Evolutionary conservation across 1,140 invertebrate species (phyloP), one percentile per base, ranked within the genome.

Genomic region (Dendrolimus punctatus): DNA sequence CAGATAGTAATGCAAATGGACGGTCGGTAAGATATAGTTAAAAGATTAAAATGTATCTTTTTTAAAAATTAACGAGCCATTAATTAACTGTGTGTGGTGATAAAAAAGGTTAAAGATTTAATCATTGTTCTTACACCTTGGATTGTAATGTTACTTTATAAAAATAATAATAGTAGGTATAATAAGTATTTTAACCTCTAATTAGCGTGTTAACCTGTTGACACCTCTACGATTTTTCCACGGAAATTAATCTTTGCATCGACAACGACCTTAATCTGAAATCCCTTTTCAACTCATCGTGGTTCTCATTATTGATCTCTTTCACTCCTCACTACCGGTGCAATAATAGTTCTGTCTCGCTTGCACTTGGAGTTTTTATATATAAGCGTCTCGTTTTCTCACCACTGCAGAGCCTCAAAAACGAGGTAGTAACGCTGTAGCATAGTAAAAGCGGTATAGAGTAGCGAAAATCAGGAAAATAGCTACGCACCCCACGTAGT

Each of bases 241-340:
- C 57, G 58, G 53, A 66, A 57, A 56, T 53, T 82, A 74, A 66
- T 85, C 82, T 85, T 76, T 83, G 82, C 56, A 70, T 77, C 77
- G 76, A 82, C 80, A 82, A 83, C 83, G 83, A 83, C 83, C 83
- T 86, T 86, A 86, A 86, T 86, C 80, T 86, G 83, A 86, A 86
- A 86, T 86, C 83, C 83, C 83, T 86, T 86, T 86, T 86, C 83
- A 83, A 86, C 83, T 85, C 80, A 73, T 86, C 80, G 79, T 78
- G 76, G 73, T 73, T 83, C 83, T 86, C 83, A 86, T 86, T 86
- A 86, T 86, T 84, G 83, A 86, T 86, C 83, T 86, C 83, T 86
- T 86, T 86, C 83, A 84, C 83, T 86, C 83, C 78, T 85, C 80
- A 80, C 82, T 81, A 85, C 80, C 82, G 82, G 82, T 86, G 83